Evolutionary conservation across 2,888 invertebrate species (phyloP), one percentile per base, ranked within the genome.

Genomic region (Sinopyrophorus schimmeli): DNA sequence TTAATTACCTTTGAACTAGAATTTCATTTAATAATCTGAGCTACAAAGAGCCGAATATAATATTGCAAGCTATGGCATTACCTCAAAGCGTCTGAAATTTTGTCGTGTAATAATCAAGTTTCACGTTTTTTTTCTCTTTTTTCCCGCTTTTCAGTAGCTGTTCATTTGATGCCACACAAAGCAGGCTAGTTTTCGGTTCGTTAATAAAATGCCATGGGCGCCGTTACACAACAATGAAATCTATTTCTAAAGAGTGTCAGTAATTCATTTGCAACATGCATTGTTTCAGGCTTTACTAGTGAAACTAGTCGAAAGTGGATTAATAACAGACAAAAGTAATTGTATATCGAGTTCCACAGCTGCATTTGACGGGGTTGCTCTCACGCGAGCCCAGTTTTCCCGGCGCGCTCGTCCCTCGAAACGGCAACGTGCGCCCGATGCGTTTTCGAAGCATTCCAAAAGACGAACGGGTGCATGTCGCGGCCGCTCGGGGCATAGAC

Each of bases 401-500:
- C 10, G 26, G 20, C 43, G 48, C 48, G 40, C 16, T 28, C 15
- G 16, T 26, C 14, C 15, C 38, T 16, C 27, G 16, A n/a, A n/a
- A n/a, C n/a, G n/a, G n/a, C n/a, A n/a, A n/a, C n/a, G n/a, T 7
- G 28, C 11, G 17, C 10, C 26, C 7, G 21, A 10, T 32, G 24
- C 27, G 18, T 32, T 20, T n/a, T n/a, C n/a, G n/a, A n/a, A n/a
- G n/a, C n/a, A n/a, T n/a, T n/a, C n/a, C n/a, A n/a, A n/a, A n/a
- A n/a, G n/a, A n/a, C n/a, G n/a, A n/a, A 35, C 15, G 23, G 18
- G 17, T n/a, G 24, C 26, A 16, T 48, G 26, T 21, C 18, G 17
- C 37, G 9, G 23, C 44, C 44, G 38, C 47, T 27, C 47, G 31
- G 18, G 54, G 47, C 57, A 59, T n/a, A 32, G 50, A 53, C 61